Evolutionary conservation across 2,888 invertebrate species (phyloP), one percentile per base, ranked within the genome.

Genomic region (Platycnemis pennipes): DNA sequence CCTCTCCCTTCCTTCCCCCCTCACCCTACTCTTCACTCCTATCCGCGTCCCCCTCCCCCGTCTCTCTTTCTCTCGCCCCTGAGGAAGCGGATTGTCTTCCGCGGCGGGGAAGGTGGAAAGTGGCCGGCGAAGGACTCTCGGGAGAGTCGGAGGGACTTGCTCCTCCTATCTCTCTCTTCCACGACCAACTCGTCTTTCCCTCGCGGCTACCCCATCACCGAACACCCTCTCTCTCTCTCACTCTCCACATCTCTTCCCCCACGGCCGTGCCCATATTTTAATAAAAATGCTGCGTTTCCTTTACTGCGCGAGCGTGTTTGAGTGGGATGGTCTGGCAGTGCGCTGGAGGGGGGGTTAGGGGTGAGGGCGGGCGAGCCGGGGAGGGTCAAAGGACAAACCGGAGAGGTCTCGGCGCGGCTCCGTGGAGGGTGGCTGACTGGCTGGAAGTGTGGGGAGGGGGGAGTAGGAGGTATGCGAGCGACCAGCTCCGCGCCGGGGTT

Each of bases 261-360:
- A n/a, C 77, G 37, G 77, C 44, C 46, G 89, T 56, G 56, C 53
- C 89, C 56, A 53, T 53, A 49, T 89, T 37, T 89, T 89, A 53
- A 89, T 89, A 89, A 89, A 89, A 42, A 89, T 42, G 89, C 56
- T 44, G 77, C 77, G 77, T 77, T 77, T 77, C 77, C 77, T 77
- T 77, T 31, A 77, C 77, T 77, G 77, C 77, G 77, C 31, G 77
- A 77, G 77, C 77, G 77, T 77, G 77, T 77, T 37, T 77, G 37
- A 77, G 77, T 37, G 77, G 77, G 77, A 77, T 77, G 37, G 77
- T 77, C 22, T 26, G 77, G 37, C 13, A 2, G 13, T 49, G 49
- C 19, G 49, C 49, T 16, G 22, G 69, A 31, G n/a, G 8, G 31
- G 26, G 13, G 7, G 77, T 37, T 11, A 77, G 77, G n/a, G 77